Evolutionary conservation across 1,140 invertebrate species (phyloP), one percentile per base, ranked within the genome.

Genomic region (Agraylea sexmaculata): DNA sequence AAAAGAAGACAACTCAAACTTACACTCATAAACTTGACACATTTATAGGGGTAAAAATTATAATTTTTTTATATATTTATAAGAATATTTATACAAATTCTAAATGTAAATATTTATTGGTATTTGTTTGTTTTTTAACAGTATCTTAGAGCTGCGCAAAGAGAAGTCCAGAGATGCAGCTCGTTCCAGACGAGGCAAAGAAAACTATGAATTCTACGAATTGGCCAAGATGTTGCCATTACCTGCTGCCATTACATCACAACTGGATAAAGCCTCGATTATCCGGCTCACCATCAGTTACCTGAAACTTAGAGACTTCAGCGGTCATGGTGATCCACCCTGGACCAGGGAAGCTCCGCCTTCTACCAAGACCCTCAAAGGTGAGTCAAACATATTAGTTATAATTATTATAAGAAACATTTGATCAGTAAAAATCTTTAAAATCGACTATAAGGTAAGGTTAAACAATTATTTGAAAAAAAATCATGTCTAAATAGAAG

Each of bases 181-280:
- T 1, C 72, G 93, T 33, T 92, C 87, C 5, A 68, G 94, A 22
- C 75, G 93, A 23, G 92, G 92, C 17, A 97, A 97, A 56, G 94
- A 97, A 66, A 98, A 98, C 69, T 94, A 87, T 59, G 93, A 97
- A 67, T 98, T 97, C 68, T 95, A 95, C 69, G 92, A 96, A 68
- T 69, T 98, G 61, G 92, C 93, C 44, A 96, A 96, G 70, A 87
- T 98, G 83, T 69, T 98, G 49, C 93, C 93, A 1, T 72, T 97
- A 23, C 93, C 93, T 1, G 82, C 87, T 2, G 92, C 92, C 53
- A 97, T 97, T 60, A 97, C 93, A 49, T 89, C 86, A 47, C 94
- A 97, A 65, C 71, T 97, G 68, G 94, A 98, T 71, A 98, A 98
- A 69, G 94, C 94, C 16, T 96, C 92, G 53, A 96, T 98, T 60